Evolutionary conservation across 2,113 vertebrate genomes (phyloP).

Genomic region (Neotoma lepida): DNA sequence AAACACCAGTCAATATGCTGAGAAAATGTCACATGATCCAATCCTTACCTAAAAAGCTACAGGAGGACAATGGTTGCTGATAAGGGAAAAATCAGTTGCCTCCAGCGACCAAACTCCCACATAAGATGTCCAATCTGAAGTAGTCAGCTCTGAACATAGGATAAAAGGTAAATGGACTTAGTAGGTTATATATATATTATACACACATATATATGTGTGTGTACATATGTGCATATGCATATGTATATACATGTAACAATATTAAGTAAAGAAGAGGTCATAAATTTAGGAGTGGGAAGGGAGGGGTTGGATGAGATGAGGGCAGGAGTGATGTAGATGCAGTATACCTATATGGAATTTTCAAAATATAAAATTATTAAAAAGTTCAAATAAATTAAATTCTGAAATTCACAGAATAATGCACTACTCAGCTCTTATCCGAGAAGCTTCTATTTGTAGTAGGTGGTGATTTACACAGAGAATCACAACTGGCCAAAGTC

Average conservation of each 20-base stretch:
- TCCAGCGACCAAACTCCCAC: not conserved
- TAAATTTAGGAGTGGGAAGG: not conserved
- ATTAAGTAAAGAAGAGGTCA: not conserved
- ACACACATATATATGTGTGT: not conserved
- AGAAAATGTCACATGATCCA: not conserved
- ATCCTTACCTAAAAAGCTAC: not conserved
- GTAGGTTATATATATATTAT: not conserved
- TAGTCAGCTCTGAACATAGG: not conserved
- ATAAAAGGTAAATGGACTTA: not conserved
- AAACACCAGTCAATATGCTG: not conserved
- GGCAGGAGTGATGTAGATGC: not conserved
- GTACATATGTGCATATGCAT: not conserved
- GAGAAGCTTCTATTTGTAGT: not conserved
- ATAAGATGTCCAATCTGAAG: not conserved
- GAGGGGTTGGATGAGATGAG: not conserved
- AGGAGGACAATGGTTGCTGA: not conserved
- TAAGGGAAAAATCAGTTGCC: not conserved
- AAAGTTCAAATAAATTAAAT: not conserved
- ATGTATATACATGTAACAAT: too few species aligned
- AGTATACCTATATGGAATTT: not conserved
- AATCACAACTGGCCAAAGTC: not conserved
- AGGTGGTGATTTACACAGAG: not conserved
- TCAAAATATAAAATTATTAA: not conserved
- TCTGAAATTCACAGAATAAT: not conserved
- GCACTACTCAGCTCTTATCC: too few species aligned